phyloP scores from a whole-genome alignment of 2,797 vertebrate genomes.

The Botia kubotai region DNA sequence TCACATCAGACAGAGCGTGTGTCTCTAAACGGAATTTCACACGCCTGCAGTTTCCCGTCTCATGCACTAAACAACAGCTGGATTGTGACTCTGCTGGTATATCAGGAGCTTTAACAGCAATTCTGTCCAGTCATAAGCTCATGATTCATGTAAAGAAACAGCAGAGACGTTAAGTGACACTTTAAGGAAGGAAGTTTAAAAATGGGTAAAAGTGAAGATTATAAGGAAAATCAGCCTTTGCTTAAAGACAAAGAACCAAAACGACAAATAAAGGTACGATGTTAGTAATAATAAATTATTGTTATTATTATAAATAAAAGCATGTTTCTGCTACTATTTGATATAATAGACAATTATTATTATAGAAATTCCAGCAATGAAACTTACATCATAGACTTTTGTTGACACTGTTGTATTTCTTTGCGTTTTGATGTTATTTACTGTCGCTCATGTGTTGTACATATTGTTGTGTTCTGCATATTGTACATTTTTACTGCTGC shows the following conservation, averaged over 20 bases:
- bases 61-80: too few species aligned
- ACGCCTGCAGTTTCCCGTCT: too few species aligned
- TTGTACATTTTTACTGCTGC: background rate
- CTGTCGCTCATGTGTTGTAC: background rate
- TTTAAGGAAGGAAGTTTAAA: background rate
- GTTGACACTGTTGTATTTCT: background rate
- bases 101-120: background rate
- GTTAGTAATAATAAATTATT: background rate
- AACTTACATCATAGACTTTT: too few species aligned
- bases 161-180: background rate
- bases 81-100: background rate
- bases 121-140: background rate
- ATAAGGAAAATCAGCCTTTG: constrained; percentile 1
- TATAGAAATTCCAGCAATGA: background rate
- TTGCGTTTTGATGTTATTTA: background rate
- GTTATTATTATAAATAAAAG: background rate
- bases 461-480: background rate
- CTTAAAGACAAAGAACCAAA: constrained; percentile 10
- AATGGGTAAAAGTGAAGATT: background rate
- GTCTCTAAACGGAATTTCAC: background rate
- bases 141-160: background rate
- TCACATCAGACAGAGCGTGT: background rate
- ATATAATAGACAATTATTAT: background rate
- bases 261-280: background rate
- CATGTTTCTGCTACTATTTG: background rate